These are phyloP conservation scores for Heliconius cydno DNA, from an alignment of 2,888 invertebrate genomes.

Conservation along the genomic window DNA sequence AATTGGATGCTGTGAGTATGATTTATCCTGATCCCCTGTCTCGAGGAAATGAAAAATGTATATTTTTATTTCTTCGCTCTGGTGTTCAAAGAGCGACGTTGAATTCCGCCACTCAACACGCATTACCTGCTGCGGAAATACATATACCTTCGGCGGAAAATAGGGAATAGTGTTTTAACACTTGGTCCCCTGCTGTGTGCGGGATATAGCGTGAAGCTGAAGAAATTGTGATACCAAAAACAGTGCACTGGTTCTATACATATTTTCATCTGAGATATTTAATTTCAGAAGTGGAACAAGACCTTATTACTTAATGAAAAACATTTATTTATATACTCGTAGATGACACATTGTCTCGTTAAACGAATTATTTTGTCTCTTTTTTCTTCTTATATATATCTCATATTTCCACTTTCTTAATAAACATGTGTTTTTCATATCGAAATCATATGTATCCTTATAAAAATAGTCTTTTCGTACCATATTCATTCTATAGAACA, in stretches of 20 bases:
- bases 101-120: too few species aligned
- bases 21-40: neutral
- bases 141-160: too few species aligned
- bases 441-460: neutral
- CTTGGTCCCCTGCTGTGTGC: too few species aligned
- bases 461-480: neutral
- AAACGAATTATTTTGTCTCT: neutral
- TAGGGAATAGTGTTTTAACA: too few species aligned
- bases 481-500: too few species aligned
- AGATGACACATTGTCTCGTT: neutral
- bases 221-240: neutral
- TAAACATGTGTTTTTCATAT: neutral
- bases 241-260: neutral
- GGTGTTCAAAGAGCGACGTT: too few species aligned
- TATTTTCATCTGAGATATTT: neutral
- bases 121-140: too few species aligned
- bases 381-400: neutral
- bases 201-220: too few species aligned
- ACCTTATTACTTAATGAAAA: constrained; percentile 9
- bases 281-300: constrained; percentile 3
- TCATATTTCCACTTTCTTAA: neutral
- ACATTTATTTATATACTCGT: neutral
- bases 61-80: too few species aligned
- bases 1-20: constrained; percentile 92
- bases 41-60: too few species aligned